Evolutionary conservation across 37 sponge, comb jelly and placozoan species (phyloP).

Genomic region (Tethya wilhelma): DNA sequence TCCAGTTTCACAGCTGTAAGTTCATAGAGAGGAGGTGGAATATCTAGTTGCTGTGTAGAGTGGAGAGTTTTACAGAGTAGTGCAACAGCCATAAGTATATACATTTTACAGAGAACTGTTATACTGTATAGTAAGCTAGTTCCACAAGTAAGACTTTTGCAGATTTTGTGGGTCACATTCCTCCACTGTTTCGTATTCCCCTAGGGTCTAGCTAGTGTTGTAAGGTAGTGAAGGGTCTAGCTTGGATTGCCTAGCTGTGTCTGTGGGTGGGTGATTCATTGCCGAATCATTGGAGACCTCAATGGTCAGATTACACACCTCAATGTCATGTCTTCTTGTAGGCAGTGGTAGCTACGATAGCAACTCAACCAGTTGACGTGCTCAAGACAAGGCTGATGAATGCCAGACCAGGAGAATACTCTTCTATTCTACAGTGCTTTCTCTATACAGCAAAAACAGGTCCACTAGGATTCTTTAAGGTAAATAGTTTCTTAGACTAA

Average conservation of each 20-base stretch:
- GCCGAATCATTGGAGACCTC: too few relatives aligned
- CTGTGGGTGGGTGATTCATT: too few relatives aligned
- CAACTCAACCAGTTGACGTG: slow-evolving; percentile 95
- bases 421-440: slow-evolving; percentile 29
- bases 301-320: too few relatives aligned
- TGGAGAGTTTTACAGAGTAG: neutral
- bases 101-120: neutral
- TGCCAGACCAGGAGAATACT: slow-evolving; percentile 66
- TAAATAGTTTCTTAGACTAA: too few relatives aligned
- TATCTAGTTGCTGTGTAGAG: neutral
- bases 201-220: too few relatives aligned
- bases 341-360: slow-evolving; percentile 80
- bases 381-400: slow-evolving; percentile 95
- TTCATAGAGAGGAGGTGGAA: neutral
- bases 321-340: slow-evolving; percentile 14
- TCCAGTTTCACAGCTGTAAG: slow-evolving; percentile 86
- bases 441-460: slow-evolving; percentile 79
- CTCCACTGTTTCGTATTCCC: too few relatives aligned
- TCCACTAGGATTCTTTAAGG: slow-evolving; percentile 90
- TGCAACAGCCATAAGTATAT: neutral
- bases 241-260: too few relatives aligned
- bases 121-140: neutral
- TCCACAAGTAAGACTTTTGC: too few relatives aligned
- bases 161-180: too few relatives aligned
- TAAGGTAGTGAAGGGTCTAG: too few relatives aligned